Evolutionary conservation across 2,797 vertebrate species (phyloP), one percentile per base, ranked within the genome.

Genomic region (Falco novaeseelandiae): DNA sequence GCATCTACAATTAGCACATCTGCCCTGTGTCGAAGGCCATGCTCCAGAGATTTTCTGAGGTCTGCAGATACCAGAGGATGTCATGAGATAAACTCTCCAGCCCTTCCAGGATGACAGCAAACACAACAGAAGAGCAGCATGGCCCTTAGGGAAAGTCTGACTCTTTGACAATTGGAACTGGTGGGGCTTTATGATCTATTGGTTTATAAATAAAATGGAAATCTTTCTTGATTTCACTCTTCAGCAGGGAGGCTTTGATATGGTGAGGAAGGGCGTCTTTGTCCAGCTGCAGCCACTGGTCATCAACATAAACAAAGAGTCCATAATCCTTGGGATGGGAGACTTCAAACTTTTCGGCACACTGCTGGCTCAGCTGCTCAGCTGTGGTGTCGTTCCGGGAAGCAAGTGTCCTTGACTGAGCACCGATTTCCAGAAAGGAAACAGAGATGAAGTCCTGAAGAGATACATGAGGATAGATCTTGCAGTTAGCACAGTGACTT

Each of bases 361-460:
- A 99, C 92, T 99, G 99, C 19, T 98, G 97, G 16, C 98, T 95
- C 65, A 99, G 98, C 90, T 99, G 98, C 66, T 98, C 97, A 49
- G 99, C 97, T 0, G 96, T 98, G 16, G 98, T 99, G 51, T 98
- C 98, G 0, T 97, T 98, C 67, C 98, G 98, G 17, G 99, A 98
- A 3, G 99, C 99, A 89, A 99, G 97, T 3, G 99, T 99, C 97
- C 98, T 99, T 27, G 98, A 97, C 63, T 99, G 98, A 46, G 88
- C 97, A 49, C 98, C 98, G 0, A 98, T 96, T 85, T 99, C 99
- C 93, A 99, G 98, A 97, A 99, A 99, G 12, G 98, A 99, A 66
- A 99, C 98, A 9, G 98, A 99, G 97, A 99, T 99, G 96, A 99
- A 99, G 97, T 99, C 99, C 99, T 99, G 93, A 80, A 77, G 58